These are phyloP conservation scores for Azorinus chamasolen DNA, from an alignment of 2,888 invertebrate species.

Conservation along the genomic window DNA sequence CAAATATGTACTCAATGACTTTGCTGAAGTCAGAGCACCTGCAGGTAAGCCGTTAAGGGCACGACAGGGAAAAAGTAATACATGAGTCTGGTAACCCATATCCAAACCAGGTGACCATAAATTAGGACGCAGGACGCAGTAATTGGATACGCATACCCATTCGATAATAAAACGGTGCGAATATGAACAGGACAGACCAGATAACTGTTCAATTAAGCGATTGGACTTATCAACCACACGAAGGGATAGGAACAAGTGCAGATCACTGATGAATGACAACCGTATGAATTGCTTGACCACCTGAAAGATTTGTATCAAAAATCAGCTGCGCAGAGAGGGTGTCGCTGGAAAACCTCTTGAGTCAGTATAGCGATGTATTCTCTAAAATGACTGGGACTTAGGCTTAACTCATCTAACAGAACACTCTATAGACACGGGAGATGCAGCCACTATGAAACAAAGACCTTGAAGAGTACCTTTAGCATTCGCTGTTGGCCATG, in stretches of 20 bases:
- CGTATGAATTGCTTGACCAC: conserved; percentile 8
- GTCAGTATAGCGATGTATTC: conserved; percentile 9
- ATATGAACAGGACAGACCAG: no score
- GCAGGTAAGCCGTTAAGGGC: no score
- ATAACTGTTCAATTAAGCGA: no score
- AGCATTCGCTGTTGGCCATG: conserved; percentile 11
- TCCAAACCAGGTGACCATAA: no score
- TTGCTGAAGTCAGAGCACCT: no score
- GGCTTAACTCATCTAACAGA: conserved; percentile 26
- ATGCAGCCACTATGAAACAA: conserved; percentile 24
- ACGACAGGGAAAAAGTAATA: no score
- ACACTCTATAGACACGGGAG: conserved; percentile 21
- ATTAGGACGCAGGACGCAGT: conserved; percentile 14
- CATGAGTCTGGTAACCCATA: no score
- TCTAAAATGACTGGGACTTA: conserved; percentile 28
- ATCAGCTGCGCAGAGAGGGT: not conserved
- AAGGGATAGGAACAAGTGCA: no score
- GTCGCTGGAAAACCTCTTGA: conserved; percentile 1
- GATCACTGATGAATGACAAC: no score
- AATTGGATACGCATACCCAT: not conserved
- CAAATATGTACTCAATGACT: no score
- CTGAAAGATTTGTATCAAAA: conserved; percentile 9
- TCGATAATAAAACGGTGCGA: no score
- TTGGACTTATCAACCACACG: no score
- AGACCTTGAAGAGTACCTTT: conserved; percentile 16